phyloP scores from a whole-genome alignment of 2,888 invertebrate species.

The Platycheirus rosarum region DNA sequence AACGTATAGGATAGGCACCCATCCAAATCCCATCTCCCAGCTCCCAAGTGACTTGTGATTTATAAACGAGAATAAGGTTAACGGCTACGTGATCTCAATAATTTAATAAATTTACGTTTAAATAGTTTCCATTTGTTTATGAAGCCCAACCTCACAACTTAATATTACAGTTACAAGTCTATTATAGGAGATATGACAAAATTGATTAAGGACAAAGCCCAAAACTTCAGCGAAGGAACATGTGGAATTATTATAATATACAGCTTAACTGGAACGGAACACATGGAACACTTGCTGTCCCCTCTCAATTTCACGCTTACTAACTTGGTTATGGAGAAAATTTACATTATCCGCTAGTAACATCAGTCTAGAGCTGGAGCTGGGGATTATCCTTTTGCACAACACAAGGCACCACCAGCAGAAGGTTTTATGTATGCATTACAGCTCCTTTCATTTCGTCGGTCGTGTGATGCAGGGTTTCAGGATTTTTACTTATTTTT shows the following conservation, averaged over 20 bases:
- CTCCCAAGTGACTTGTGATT: slow-evolving; percentile 61
- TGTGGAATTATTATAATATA: slow-evolving; percentile 18
- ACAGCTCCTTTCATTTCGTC: slow-evolving; percentile 55
- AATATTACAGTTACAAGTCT: slow-evolving; percentile 50
- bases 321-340: slow-evolving; percentile 55
- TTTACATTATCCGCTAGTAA: slow-evolving; percentile 58
- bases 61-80: slow-evolving; percentile 60
- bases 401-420: slow-evolving; percentile 57
- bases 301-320: slow-evolving; percentile 69
- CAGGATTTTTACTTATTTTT: slow-evolving; percentile 17
- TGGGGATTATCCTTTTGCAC: slow-evolving; percentile 20
- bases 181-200: slow-evolving; percentile 68
- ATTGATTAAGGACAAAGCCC: slow-evolving; percentile 62
- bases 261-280: slow-evolving; percentile 14
- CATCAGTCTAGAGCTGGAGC: slow-evolving; percentile 11
- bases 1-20: too few species aligned
- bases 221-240: not conserved
- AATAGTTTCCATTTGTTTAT: slow-evolving; percentile 37
- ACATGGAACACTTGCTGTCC: slow-evolving; percentile 51
- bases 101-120: slow-evolving; percentile 72
- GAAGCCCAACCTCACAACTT: slow-evolving; percentile 4
- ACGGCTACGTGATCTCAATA: slow-evolving; percentile 63
- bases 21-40: slow-evolving; percentile 19
- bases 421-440: slow-evolving; percentile 71
- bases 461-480: slow-evolving; percentile 36